Evolutionary conservation across 2,113 vertebrate genomes (phyloP).

Genomic region (Campylomormyrus tamandua): DNA sequence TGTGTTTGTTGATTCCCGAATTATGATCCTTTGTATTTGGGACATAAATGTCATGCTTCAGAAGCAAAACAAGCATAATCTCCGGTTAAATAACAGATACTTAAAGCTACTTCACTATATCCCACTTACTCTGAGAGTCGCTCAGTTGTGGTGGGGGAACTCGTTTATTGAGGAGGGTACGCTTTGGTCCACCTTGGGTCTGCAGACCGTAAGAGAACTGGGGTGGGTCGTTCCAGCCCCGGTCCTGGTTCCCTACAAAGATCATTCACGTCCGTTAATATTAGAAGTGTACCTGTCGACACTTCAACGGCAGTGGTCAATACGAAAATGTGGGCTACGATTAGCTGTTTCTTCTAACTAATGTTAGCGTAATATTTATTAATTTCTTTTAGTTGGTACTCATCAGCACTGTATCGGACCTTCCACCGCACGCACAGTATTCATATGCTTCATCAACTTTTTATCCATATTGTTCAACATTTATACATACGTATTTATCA

Average conservation of each 20-base stretch:
- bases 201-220: constrained; percentile 86
- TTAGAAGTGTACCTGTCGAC: neutral
- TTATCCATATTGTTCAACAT: neutral
- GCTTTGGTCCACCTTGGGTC: constrained; percentile 53
- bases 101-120: neutral
- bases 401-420: neutral
- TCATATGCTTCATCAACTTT: neutral
- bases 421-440: neutral
- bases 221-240: constrained; percentile 93
- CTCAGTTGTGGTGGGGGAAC: constrained; percentile 47
- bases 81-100: neutral
- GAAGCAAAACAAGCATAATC: neutral
- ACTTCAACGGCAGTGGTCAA: neutral
- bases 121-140: constrained; percentile 33
- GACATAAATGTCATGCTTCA: neutral
- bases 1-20: neutral
- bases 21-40: neutral
- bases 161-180: constrained; percentile 62
- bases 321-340: neutral
- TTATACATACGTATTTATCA: neutral
- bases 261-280: neutral
- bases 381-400: neutral
- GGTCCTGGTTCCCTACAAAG: constrained; percentile 74
- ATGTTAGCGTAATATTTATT: neutral
- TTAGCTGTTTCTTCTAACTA: neutral